Conservation (phyloP, 2,113 vertebrate genomes). For the Collichthys lucidus region DNA sequence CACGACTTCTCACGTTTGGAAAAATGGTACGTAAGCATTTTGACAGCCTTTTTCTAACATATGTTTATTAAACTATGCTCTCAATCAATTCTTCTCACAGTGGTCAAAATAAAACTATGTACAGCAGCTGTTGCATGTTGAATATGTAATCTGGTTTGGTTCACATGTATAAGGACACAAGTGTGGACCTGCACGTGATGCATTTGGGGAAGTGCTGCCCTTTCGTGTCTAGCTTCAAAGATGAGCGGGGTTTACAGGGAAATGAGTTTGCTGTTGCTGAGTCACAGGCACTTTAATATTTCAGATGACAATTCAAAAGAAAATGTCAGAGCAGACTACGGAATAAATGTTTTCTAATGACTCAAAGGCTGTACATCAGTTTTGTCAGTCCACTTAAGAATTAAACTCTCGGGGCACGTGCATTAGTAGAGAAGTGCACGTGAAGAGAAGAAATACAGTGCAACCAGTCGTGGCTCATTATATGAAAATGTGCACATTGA, state of each 20-base stretch:
- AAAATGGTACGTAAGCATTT: not conserved
- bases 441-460: not conserved
- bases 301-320: conserved; percentile 63
- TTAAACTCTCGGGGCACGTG: not conserved
- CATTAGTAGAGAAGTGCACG: not conserved
- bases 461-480: not conserved
- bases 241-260: conserved; percentile 28
- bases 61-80: not conserved
- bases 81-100: not conserved
- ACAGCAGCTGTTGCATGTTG: not conserved
- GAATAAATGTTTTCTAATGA: conserved; percentile 32
- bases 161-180: not conserved
- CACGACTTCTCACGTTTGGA: not conserved
- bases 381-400: not conserved
- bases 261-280: conserved; percentile 56
- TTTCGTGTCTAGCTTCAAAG: conserved; percentile 24
- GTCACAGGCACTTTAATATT: conserved; percentile 73
- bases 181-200: not conserved
- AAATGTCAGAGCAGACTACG: conserved; percentile 59
- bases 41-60: not conserved
- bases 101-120: not conserved
- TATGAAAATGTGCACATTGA: not conserved
- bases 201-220: conserved; percentile 19
- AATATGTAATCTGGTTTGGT: not conserved
- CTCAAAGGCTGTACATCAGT: not conserved